Percentiles rank a stretch among this genome's conserved stretches.
phyloP scores from a whole-genome alignment of 2,113 vertebrate species.

The Kryptolebias marmoratus region DNA sequence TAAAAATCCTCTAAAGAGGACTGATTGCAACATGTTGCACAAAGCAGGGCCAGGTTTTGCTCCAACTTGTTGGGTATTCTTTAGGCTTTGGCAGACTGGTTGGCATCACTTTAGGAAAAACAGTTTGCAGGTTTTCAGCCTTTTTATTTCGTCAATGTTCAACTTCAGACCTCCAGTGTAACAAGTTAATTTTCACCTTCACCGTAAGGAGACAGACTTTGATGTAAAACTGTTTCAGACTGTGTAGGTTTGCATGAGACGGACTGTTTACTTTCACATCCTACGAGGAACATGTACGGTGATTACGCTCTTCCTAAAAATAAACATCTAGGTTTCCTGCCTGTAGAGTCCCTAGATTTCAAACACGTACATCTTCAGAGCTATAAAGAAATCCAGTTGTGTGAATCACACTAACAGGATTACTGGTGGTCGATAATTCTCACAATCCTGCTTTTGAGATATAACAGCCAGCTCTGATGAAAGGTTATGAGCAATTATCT shows the following conservation, averaged over 20 bases:
- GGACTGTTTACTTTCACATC: conserved; percentile 60
- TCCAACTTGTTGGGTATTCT: too few species aligned
- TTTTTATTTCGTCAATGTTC: background rate
- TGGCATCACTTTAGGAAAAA: too few species aligned
- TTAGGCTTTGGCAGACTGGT: background rate
- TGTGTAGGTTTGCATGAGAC: conserved; percentile 55
- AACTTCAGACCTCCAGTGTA: background rate
- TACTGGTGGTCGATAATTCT: conserved; percentile 24
- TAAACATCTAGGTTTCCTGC: background rate
- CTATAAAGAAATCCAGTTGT: conserved; percentile 35
- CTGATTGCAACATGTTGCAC: background rate
- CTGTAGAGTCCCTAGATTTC: conserved; percentile 24
- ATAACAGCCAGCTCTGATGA: background rate
- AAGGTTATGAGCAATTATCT: background rate
- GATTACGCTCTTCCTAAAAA: background rate
- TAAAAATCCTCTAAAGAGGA: background rate
- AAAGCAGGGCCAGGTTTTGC: background rate
- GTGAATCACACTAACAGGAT: conserved; percentile 34
- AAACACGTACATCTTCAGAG: conserved; percentile 34
- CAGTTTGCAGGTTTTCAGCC: background rate
- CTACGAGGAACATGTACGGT: conserved; percentile 33
- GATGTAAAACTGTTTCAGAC: conserved; percentile 22
- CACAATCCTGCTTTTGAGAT: conserved; percentile 13
- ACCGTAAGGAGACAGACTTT: background rate
- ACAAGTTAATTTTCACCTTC: background rate